Base-by-base conservation (phyloP, 2,113 vertebrate genomes). In the Indicator maculatus region DNA sequence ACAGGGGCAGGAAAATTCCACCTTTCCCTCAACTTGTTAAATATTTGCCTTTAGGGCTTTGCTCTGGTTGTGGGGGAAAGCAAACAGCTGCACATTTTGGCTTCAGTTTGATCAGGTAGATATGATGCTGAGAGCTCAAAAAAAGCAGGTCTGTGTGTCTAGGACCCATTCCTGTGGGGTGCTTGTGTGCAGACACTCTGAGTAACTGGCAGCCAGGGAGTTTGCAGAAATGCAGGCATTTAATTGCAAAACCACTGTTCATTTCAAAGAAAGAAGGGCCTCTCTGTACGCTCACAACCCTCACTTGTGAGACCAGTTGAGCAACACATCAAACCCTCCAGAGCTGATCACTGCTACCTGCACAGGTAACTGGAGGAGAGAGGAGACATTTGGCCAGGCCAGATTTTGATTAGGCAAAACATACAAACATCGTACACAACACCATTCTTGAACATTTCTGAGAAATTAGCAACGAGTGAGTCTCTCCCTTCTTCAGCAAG, bases 1-100 rank as follows among this genome's bases (percentile, higher is more conserved):
- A 78, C 52, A 93, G 69, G 86, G 59, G 27, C 52, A 81, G 91
- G 83, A 91, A 93, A 96, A 94, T 88, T 95, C 86, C 89, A 91
- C 64, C 60, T 39, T 76, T 90, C 71, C 76, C 64, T 69, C 53
- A 27, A 76, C 81, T 95, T 39, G 27, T 79, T 88, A 95, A 96
- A 96, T 97, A 96, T 96, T 97, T 96, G 96, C 71, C 44, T 94
- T 95, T 80, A 90, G 95, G 89, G 95, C 86, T 78, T 53, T 83
- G 67, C 58, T 88, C 36, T 75, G 2, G 1, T 74, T 7, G 0
- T 5, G 0, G 38, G 72, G 76, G 3, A 95, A 95, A 96, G 74
- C 91, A 96, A 94, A 95, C 80, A 93, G 65, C 78, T 38, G 59
- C 73, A 45, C 44, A 73, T 67, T 96, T 76, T 86, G 63, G 70